These are phyloP conservation scores for Antheraea assamensis DNA, from an alignment of 2,888 invertebrate species.

Conservation along the genomic window DNA sequence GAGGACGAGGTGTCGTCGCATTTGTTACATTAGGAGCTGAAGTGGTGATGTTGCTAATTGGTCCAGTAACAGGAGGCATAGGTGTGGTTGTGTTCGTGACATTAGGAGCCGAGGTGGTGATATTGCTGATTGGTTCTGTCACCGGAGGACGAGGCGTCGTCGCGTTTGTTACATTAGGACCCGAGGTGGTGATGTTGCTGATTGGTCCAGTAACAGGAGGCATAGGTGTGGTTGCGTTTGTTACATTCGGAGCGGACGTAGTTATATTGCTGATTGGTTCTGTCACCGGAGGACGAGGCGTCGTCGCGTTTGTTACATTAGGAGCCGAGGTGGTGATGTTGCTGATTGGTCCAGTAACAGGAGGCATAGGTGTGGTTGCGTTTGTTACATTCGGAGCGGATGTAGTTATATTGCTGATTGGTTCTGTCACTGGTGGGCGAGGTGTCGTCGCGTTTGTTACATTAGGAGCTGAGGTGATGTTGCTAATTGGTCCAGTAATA, in stretches of 20 bases:
- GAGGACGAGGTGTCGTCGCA: background rate
- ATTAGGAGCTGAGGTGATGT: conserved; percentile 4
- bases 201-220: conserved; percentile 5
- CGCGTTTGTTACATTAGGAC: background rate
- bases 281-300: background rate
- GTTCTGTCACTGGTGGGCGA: background rate
- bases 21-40: background rate
- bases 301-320: background rate
- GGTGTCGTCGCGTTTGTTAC: background rate
- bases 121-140: conserved; percentile 2
- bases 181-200: background rate
- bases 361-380: background rate
- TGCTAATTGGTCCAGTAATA: background rate
- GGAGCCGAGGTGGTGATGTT: background rate
- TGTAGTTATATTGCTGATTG: background rate
- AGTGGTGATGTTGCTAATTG: background rate
- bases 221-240: background rate
- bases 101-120: background rate
- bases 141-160: background rate
- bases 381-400: background rate
- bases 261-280: background rate
- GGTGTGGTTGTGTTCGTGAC: background rate
- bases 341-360: background rate
- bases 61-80: background rate
- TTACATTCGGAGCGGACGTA: background rate